A percentile compares a stretch with the other conserved stretches of the same genome.
phyloP scores from a whole-genome alignment of 2,797 vertebrate species.

The Argyrosomus regius region DNA sequence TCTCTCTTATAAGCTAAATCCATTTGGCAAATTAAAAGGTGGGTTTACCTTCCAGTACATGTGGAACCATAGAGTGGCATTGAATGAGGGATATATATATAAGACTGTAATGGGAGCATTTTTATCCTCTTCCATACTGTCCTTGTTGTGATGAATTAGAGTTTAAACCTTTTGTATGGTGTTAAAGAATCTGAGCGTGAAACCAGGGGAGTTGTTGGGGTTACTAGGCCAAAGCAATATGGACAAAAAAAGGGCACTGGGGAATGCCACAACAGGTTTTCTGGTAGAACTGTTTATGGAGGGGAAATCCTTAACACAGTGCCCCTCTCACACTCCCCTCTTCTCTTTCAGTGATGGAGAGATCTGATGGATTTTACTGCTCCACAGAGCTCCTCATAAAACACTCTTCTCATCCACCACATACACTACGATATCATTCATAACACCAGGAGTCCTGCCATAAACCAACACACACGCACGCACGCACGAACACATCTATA shows the following conservation, averaged over 20 bases:
- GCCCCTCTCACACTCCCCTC: conserved; percentile 7
- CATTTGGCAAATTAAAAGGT: conserved; percentile 56
- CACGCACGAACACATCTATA: conserved; percentile 64
- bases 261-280: conserved; percentile 47
- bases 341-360: conserved; percentile 60
- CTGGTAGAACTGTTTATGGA: conserved; percentile 54
- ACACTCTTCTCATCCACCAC: conserved; percentile 73
- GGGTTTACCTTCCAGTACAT: conserved; percentile 25
- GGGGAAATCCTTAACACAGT: conserved; percentile 66
- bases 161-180: conserved; percentile 33
- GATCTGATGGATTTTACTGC: conserved; percentile 78
- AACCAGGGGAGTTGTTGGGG: conserved; percentile 39
- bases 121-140: conserved; percentile 16
- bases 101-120: conserved; percentile 3
- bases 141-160: conserved; percentile 46
- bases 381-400: conserved; percentile 76
- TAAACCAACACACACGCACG: conserved; percentile 57
- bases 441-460: conserved; percentile 82
- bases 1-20: conserved; percentile 18
- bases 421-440: conserved; percentile 78
- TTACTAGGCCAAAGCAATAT: conserved; percentile 61
- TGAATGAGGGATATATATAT: conserved; percentile 8
- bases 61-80: conserved; percentile 5
- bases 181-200: conserved; percentile 14
- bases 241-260: conserved; percentile 42